These are phyloP conservation scores for Catharus bicknelli DNA, from an alignment of 2,113 vertebrate species.

Conservation along the genomic window DNA sequence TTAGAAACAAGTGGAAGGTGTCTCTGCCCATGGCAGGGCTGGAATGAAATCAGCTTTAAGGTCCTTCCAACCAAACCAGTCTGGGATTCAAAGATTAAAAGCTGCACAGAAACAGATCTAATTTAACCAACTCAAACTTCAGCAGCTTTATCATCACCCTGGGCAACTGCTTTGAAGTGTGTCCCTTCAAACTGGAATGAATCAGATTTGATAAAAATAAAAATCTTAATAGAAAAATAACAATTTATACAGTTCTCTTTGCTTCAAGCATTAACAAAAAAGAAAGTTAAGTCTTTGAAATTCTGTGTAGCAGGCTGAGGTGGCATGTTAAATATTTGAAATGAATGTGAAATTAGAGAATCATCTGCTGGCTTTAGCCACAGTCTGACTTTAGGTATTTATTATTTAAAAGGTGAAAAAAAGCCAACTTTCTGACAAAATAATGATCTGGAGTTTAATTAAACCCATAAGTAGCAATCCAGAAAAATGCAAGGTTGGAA, in stretches of 20 bases:
- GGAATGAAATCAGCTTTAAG: not conserved
- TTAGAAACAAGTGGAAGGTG: not conserved
- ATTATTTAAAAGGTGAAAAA: constrained; percentile 31
- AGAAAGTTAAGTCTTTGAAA: constrained; percentile 25
- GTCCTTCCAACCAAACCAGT: not conserved
- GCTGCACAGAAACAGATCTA: not conserved
- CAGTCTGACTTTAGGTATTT: constrained; percentile 8
- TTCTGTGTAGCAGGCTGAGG: not conserved
- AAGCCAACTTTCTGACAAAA: constrained; percentile 34
- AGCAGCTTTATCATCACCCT: not conserved
- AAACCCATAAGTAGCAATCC: constrained; percentile 11
- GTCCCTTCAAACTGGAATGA: not conserved
- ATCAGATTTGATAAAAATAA: not conserved
- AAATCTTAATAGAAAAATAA: constrained; percentile 9
- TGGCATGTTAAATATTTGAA: constrained; percentile 41
- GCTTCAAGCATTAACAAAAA: not conserved
- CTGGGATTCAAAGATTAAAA: not conserved
- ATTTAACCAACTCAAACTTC: not conserved
- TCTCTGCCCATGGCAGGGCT: not conserved
- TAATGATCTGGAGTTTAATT: not conserved
- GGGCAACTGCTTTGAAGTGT: not conserved
- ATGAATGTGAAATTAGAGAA: not conserved
- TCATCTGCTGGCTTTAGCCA: not conserved
- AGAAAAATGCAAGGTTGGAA: not conserved
- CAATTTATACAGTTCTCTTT: not conserved